Base-by-base conservation (phyloP, 2,113 vertebrate genomes). In the Tiliqua scincoides region DNA sequence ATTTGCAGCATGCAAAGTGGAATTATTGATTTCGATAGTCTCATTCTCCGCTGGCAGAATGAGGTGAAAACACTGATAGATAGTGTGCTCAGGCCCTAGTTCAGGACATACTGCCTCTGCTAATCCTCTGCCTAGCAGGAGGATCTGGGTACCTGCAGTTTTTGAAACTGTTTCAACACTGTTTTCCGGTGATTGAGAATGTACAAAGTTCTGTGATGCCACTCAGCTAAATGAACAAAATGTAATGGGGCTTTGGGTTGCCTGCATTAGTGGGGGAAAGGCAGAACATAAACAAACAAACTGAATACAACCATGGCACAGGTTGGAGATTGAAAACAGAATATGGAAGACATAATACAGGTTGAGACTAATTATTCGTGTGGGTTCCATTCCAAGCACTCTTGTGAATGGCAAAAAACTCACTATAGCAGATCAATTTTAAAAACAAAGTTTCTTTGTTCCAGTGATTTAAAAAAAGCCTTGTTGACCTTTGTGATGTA, bases 1-100 rank as follows among this genome's bases (percentile, higher is more conserved):
- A 37, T 62, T 23, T 88, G 48, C 48, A 62, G 67, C 61, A 32
- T 32, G 35, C 37, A 6, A 62, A 48, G 52, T 59, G 73, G 21
- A 32, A 30, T 75, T 40, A n/a, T 4, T 79, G 67, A 67, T 79
- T 57, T 27, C 0, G 0, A 6, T 59, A 27, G 12, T 59, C 54
- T 77, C n/a, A 3, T 32, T 23, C 40, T 32, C 30, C 0, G 1
- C 52, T 77, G 77, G 2, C 25, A 12, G 65, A 0, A 0, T 67
- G 17, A 30, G 20, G 48, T 8, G 6, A 74, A 62, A 85, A 77
- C 9, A 4, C 65, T 32, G 84, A 74, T 68, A 40, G 35, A 21
- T 3, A 30, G 54, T 48, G n/a, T 40, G 76, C 67, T 78, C 63
- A 73, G 12, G 75, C 43, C 3, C 32, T 27, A 61, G 59, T 63